These are phyloP conservation scores for Austrolebias charrua DNA, from an alignment of 2,797 vertebrate genomes.

Conservation along the genomic window DNA sequence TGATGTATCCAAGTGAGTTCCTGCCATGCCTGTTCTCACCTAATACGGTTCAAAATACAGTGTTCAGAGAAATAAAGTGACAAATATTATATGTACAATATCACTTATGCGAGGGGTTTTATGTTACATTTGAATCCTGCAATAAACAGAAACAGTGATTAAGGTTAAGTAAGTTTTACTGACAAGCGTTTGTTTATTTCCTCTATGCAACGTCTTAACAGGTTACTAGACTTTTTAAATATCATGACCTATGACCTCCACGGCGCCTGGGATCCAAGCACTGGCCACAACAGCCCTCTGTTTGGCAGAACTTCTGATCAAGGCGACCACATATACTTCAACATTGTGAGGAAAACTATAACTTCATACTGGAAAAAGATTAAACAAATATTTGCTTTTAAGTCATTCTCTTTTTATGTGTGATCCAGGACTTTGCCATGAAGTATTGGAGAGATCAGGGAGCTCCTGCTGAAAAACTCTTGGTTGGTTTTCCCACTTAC, in stretches of 20 bases:
- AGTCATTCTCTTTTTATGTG: background rate
- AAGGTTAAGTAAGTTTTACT: too few relatives aligned
- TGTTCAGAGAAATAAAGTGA: too few relatives aligned
- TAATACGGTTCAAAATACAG: background rate
- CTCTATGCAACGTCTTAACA: conserved; percentile 26
- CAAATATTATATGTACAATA: too few relatives aligned
- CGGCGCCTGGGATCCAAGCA: conserved; percentile 79
- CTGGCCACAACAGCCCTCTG: conserved; percentile 84
- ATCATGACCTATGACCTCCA: conserved; percentile 83
- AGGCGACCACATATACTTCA: conserved; percentile 67
- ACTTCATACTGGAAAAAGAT: background rate
- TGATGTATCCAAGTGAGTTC: conserved; percentile 72
- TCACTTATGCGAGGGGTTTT: too few relatives aligned
- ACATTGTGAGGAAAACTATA: conserved; percentile 67
- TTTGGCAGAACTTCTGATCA: conserved; percentile 59
- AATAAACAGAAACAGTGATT: too few relatives aligned
- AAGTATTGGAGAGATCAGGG: conserved; percentile 80
- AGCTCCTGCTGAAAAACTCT: conserved; percentile 76
- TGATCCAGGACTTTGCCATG: conserved; percentile 77
- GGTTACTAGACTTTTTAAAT: conserved; percentile 79
- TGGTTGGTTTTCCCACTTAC: conserved; percentile 80
- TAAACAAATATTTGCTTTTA: background rate
- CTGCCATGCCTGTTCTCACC: conserved; percentile 1
- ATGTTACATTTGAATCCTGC: too few relatives aligned
- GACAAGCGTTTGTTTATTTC: background rate